These are phyloP conservation scores for Cephus spinipes DNA, from an alignment of 2,888 invertebrate species.

Conservation along the genomic window DNA sequence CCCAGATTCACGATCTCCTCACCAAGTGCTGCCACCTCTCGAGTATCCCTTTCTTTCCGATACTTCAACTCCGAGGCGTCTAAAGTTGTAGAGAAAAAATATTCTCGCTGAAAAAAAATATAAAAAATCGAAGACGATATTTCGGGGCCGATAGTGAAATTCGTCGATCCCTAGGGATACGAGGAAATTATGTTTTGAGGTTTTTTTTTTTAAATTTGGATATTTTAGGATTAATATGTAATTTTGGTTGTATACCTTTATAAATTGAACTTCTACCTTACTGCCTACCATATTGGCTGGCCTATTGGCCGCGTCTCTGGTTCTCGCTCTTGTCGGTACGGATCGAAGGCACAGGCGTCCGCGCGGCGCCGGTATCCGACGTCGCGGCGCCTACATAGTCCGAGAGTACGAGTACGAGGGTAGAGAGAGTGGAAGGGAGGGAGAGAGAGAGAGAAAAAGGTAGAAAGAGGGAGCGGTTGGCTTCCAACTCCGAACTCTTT, in stretches of 20 bases:
- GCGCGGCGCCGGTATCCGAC: conserved; percentile 44
- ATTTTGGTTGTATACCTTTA: not conserved
- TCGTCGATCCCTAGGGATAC: not conserved
- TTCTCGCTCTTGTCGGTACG: conserved; percentile 31
- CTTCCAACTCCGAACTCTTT: conserved; percentile 19
- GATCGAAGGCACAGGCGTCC: conserved; percentile 48
- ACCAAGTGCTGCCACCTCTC: no score
- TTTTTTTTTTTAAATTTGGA: not conserved
- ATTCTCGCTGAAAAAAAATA: no score
- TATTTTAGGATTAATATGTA: not conserved
- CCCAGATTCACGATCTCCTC: no score
- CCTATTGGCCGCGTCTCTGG: conserved; percentile 19
- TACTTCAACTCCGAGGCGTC: no score
- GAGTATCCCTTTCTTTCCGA: no score
- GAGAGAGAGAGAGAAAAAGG: conserved; percentile 5
- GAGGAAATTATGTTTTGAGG: not conserved
- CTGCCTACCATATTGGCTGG: not conserved
- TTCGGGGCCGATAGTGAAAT: no score
- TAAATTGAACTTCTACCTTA: not conserved
- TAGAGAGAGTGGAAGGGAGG: not conserved
- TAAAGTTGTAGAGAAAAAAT: no score
- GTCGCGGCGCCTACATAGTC: conserved; percentile 39
- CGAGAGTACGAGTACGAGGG: conserved; percentile 9
- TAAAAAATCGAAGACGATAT: no score
- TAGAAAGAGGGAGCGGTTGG: conserved; percentile 4